Evolutionary conservation across 2,888 invertebrate genomes (phyloP).

Genomic region (Pimpla rufipes): DNA sequence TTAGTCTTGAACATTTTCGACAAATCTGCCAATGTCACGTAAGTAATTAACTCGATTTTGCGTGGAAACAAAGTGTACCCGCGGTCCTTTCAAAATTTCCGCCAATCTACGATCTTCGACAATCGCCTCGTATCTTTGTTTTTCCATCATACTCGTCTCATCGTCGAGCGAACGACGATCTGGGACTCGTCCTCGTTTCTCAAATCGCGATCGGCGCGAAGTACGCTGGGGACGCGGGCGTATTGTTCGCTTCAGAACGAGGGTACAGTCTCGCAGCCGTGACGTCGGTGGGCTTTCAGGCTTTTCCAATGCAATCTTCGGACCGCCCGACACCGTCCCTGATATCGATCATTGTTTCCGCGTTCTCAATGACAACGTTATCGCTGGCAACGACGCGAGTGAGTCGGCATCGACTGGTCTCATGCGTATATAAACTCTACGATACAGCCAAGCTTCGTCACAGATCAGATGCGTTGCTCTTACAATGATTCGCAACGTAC

Average conservation of each 20-base stretch:
- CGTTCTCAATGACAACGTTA: conserved; percentile 69
- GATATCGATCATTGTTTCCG: conserved; percentile 71
- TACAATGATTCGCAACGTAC: conserved; percentile 55
- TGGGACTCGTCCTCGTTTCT: conserved; percentile 65
- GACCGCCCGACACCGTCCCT: conserved; percentile 56
- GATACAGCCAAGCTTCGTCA: conserved; percentile 15
- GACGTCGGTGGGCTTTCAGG: conserved; percentile 62
- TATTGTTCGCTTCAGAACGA: conserved; percentile 58
- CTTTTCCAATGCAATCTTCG: conserved; percentile 70
- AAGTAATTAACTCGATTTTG: background rate
- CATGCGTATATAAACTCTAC: conserved; percentile 29
- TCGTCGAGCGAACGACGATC: conserved; percentile 60
- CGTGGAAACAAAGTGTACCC: background rate
- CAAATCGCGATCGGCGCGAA: conserved; percentile 64
- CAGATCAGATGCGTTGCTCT: conserved; percentile 46
- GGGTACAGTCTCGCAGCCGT: conserved; percentile 40
- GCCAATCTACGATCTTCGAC: conserved; percentile 11
- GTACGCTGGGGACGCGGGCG: conserved; percentile 15
- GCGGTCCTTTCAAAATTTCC: background rate
- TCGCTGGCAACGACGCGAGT: conserved; percentile 51
- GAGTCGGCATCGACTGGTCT: conserved; percentile 22
- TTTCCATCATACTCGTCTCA: conserved; percentile 9
- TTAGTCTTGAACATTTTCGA: background rate
- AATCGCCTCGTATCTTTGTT: conserved; percentile 1
- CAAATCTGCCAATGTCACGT: background rate